Percentiles rank a stretch among this genome's conserved stretches.
phyloP scores from a whole-genome alignment of 2,888 invertebrate species.

The Rugalucina vietnamica region DNA sequence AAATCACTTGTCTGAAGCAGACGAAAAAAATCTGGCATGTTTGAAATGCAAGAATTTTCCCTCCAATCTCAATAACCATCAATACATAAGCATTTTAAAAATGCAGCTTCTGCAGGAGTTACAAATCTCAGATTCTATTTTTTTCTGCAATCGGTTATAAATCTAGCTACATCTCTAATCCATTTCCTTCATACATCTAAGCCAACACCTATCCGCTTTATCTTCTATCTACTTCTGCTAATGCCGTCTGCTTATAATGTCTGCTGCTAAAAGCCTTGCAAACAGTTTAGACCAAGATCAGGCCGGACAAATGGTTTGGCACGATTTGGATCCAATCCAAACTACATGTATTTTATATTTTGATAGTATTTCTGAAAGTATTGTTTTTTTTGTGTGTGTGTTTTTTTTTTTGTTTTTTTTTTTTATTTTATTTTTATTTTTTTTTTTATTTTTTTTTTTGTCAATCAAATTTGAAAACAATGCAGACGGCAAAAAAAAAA shows the following conservation, averaged over 20 bases:
- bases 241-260: too few relatives aligned
- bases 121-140: background rate
- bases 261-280: too few relatives aligned
- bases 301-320: too few relatives aligned
- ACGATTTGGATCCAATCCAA: too few relatives aligned
- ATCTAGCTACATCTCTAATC: background rate
- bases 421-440: too few relatives aligned
- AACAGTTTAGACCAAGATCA: background rate
- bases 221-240: too few relatives aligned
- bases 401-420: too few relatives aligned
- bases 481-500: too few relatives aligned
- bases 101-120: background rate
- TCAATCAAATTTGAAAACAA: too few relatives aligned
- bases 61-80: background rate
- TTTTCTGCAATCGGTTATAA: background rate
- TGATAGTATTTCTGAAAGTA: background rate
- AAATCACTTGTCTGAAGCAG: background rate
- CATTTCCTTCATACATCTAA: constrained; percentile 1
- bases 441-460: too few relatives aligned
- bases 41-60: background rate
- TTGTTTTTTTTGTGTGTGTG: background rate
- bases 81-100: constrained; percentile 4
- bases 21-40: background rate
- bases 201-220: constrained; percentile 13
- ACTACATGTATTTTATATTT: too few relatives aligned